Percentiles rank a stretch among this genome's conserved stretches.
Conservation (phyloP, 2,888 invertebrate genomes). For the Microctonus hyperodae region DNA sequence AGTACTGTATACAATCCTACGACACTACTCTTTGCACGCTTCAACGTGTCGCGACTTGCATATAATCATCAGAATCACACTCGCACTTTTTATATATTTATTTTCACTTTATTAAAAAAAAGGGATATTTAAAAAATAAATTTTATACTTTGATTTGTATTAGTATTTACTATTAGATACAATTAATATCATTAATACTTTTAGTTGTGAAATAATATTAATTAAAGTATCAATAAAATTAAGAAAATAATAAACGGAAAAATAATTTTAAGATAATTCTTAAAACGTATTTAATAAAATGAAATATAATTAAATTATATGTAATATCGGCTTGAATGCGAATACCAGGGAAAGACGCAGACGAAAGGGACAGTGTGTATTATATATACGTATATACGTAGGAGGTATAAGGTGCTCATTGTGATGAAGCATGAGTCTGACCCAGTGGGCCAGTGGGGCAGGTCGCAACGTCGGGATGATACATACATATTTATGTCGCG, state of each 20-base stretch:
- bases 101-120: neutral
- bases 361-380: slow-evolving; percentile 17
- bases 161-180: too few species aligned
- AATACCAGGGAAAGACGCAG: slow-evolving; percentile 44
- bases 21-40: slow-evolving; percentile 36
- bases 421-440: slow-evolving; percentile 63
- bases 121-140: neutral
- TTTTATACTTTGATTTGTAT: neutral
- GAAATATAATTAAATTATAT: too few species aligned
- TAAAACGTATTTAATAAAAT: too few species aligned
- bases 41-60: slow-evolving; percentile 50
- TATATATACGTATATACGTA: neutral
- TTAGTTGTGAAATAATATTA: too few species aligned
- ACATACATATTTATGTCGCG: slow-evolving; percentile 63
- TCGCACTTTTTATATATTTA: neutral
- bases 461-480: slow-evolving; percentile 61
- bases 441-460: slow-evolving; percentile 63
- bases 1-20: slow-evolving; percentile 1
- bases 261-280: too few species aligned
- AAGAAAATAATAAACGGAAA: too few species aligned
- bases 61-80: slow-evolving; percentile 51
- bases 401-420: slow-evolving; percentile 55
- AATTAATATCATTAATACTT: too few species aligned
- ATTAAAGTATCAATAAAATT: too few species aligned
- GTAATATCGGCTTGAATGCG: slow-evolving; percentile 54